Evolutionary conservation across 2,888 invertebrate species (phyloP).

Genomic region (Mystacides longicornis): DNA sequence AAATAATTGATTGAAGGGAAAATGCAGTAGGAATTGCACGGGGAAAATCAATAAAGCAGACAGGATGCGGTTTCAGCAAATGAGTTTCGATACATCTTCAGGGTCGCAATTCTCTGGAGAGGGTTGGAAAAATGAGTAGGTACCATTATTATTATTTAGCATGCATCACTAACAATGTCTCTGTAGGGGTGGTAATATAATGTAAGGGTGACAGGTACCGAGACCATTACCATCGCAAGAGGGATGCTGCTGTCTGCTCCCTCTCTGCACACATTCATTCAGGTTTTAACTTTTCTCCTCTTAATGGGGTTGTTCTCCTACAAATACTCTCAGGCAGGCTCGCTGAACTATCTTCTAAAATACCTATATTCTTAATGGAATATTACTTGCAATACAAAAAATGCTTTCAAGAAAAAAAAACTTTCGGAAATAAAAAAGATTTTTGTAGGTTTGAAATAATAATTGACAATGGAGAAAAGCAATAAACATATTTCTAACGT

Average conservation of each 20-base stretch:
- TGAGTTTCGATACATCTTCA: conserved; percentile 14
- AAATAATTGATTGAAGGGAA: background rate
- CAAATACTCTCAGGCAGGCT: background rate
- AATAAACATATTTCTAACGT: too few relatives aligned
- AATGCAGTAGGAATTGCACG: background rate
- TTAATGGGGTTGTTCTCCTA: background rate
- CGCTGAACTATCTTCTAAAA: background rate
- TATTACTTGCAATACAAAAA: background rate
- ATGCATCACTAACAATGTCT: conserved; percentile 2
- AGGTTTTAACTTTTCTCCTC: background rate
- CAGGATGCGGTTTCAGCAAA: conserved; percentile 7
- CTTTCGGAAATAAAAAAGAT: too few relatives aligned
- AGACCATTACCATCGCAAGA: conserved; percentile 10
- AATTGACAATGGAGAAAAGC: too few relatives aligned
- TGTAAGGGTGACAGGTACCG: conserved; percentile 13
- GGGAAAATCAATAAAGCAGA: conserved; percentile 1
- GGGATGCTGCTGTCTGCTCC: background rate
- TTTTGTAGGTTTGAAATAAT: too few relatives aligned
- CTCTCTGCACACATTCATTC: background rate
- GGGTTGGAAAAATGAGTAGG: conserved; percentile 14
- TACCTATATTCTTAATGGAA: background rate
- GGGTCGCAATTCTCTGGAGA: background rate
- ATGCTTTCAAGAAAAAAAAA: too few relatives aligned
- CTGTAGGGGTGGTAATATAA: conserved; percentile 7
- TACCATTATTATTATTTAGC: background rate